Conservation (phyloP, 2,113 vertebrate species). For the Xiphophorus hellerii region DNA sequence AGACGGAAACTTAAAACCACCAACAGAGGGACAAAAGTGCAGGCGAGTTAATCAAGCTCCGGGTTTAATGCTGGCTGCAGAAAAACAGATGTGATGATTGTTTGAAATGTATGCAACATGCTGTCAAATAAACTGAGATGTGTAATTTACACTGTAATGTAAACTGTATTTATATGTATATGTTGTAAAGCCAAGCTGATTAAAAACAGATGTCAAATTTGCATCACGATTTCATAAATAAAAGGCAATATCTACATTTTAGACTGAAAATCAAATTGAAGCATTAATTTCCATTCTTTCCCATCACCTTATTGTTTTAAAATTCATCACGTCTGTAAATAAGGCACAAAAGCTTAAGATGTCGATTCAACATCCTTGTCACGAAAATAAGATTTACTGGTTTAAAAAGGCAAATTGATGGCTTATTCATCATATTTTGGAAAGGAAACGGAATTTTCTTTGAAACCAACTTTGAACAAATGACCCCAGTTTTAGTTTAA, state of each 20-base stretch:
- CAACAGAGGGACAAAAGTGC: conserved; percentile 22
- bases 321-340: not conserved
- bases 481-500: not conserved
- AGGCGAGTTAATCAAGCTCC: conserved; percentile 47
- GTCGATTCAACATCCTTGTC: not conserved
- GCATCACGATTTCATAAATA: not conserved
- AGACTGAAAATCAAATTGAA: not conserved
- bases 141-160: not conserved
- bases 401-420: not conserved
- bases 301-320: not conserved
- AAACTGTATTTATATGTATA: not conserved
- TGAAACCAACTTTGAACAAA: not conserved
- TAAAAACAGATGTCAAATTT: not conserved
- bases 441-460: no score
- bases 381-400: not conserved
- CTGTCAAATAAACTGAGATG: not conserved
- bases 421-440: not conserved
- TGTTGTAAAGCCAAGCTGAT: not conserved
- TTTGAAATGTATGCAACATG: conserved; percentile 1
- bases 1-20: conserved; percentile 58
- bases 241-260: not conserved
- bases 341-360: not conserved
- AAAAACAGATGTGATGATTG: conserved; percentile 23
- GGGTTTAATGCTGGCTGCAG: conserved; percentile 26
- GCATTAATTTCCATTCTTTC: not conserved